These are phyloP conservation scores for Typhlichthys subterraneus DNA, from an alignment of 2,797 vertebrate genomes.

Conservation along the genomic window DNA sequence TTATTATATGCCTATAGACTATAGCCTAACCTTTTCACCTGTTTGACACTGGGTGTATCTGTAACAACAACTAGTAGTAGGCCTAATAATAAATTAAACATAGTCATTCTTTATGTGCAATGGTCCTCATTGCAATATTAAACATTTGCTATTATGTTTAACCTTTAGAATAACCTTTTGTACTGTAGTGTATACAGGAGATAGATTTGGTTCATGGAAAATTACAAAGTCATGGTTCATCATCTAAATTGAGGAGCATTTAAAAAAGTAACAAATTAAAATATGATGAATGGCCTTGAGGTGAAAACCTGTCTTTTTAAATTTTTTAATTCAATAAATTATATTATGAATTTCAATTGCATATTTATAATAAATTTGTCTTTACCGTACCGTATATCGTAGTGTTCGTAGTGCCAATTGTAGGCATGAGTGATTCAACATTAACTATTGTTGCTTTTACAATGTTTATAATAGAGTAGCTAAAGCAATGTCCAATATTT, in stretches of 20 bases:
- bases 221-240: conserved; percentile 69
- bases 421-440: conserved; percentile 58
- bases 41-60: no score
- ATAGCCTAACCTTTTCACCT: no score
- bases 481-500: no score
- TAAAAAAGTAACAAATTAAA: conserved; percentile 47
- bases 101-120: no score
- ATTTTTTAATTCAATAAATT: conserved; percentile 24
- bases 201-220: conserved; percentile 69
- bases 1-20: no score
- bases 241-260: conserved; percentile 60
- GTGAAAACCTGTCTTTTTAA: conserved; percentile 56
- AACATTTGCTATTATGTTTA: conserved; percentile 56
- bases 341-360: conserved; percentile 1
- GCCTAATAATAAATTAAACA: no score
- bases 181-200: conserved; percentile 57
- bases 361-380: conserved; percentile 60
- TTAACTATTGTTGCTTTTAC: conserved; percentile 38
- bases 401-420: conserved; percentile 53
- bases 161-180: conserved; percentile 51
- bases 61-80: no score
- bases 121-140: no score
- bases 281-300: conserved; percentile 55
- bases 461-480: no score
- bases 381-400: conserved; percentile 60